These are phyloP conservation scores for Nesogale talazaci DNA, from an alignment of 2,113 vertebrate species.

Conservation along the genomic window DNA sequence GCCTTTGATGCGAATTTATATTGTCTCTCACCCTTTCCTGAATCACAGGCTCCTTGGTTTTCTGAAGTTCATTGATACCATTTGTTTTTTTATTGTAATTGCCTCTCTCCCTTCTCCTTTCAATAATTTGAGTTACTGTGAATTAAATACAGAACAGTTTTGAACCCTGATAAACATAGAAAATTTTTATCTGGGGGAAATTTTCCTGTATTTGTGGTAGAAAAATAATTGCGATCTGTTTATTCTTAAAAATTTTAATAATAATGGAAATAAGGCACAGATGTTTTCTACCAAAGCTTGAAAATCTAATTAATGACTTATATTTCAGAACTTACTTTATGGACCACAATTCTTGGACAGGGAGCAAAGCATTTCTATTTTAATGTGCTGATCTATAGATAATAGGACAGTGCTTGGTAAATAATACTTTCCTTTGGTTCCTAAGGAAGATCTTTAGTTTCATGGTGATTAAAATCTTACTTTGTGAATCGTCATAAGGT, in stretches of 20 bases:
- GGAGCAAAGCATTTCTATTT: constrained; percentile 60
- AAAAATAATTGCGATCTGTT: constrained; percentile 40
- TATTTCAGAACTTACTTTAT: constrained; percentile 49
- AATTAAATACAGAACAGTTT: constrained; percentile 31
- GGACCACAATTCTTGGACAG: neutral
- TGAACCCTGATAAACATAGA: constrained; percentile 1
- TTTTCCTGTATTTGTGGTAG: constrained; percentile 40
- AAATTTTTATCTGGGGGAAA: neutral
- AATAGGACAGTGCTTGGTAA: constrained; percentile 83
- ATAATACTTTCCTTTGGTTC: constrained; percentile 78
- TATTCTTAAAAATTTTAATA: constrained; percentile 62
- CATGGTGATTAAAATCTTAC: constrained; percentile 85
- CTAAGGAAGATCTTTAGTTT: constrained; percentile 82
- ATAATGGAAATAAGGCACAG: neutral
- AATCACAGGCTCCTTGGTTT: constrained; percentile 32
- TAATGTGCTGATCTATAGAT: constrained; percentile 77
- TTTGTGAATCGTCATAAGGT: constrained; percentile 84
- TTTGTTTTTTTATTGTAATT: constrained; percentile 62
- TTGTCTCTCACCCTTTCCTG: constrained; percentile 57
- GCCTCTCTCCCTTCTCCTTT: constrained; percentile 3
- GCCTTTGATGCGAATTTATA: constrained; percentile 59
- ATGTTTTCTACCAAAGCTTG: constrained; percentile 43
- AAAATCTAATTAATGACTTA: constrained; percentile 43
- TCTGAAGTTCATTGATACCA: constrained; percentile 32
- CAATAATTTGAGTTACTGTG: constrained; percentile 25